Evolutionary conservation across 2,888 invertebrate species (phyloP).

Genomic region (Mamestra brassicae): DNA sequence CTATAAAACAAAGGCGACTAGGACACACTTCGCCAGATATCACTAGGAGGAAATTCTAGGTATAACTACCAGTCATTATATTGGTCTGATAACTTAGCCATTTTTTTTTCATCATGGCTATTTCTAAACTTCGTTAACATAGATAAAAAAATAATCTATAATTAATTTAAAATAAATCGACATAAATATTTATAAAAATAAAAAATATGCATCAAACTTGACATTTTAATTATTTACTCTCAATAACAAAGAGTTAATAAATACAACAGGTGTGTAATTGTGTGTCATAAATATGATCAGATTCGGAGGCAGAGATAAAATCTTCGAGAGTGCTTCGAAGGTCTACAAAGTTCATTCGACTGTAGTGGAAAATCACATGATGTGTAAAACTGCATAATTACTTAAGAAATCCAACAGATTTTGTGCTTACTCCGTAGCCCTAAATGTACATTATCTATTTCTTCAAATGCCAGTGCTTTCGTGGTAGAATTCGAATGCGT

Average conservation of each 20-base stretch:
- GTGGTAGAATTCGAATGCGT: conserved; percentile 46
- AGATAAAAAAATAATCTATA: conserved; percentile 10
- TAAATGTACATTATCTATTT: conserved; percentile 9
- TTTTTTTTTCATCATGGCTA: conserved; percentile 26
- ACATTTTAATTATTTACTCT: conserved; percentile 43
- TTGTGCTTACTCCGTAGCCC: background rate
- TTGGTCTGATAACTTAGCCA: conserved; percentile 23
- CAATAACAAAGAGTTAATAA: conserved; percentile 44
- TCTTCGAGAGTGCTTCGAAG: conserved; percentile 59
- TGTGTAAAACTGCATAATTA: background rate
- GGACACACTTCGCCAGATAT: conserved; percentile 7
- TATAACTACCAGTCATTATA: background rate
- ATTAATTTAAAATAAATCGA: conserved; percentile 37
- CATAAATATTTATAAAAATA: conserved; percentile 38
- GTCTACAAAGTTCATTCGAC: conserved; percentile 48
- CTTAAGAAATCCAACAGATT: background rate
- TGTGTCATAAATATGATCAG: conserved; percentile 36
- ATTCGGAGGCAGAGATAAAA: conserved; percentile 49
- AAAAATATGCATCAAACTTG: conserved; percentile 43
- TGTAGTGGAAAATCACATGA: conserved; percentile 13
- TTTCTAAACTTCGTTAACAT: conserved; percentile 8
- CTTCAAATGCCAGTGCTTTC: conserved; percentile 23
- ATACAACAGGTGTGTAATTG: conserved; percentile 46
- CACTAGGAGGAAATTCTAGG: background rate
- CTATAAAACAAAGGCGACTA: background rate